A percentile compares a stretch with the other conserved stretches of the same genome.
phyloP scores from a whole-genome alignment of 2,113 vertebrate species.

The Aleadryas rufinucha region DNA sequence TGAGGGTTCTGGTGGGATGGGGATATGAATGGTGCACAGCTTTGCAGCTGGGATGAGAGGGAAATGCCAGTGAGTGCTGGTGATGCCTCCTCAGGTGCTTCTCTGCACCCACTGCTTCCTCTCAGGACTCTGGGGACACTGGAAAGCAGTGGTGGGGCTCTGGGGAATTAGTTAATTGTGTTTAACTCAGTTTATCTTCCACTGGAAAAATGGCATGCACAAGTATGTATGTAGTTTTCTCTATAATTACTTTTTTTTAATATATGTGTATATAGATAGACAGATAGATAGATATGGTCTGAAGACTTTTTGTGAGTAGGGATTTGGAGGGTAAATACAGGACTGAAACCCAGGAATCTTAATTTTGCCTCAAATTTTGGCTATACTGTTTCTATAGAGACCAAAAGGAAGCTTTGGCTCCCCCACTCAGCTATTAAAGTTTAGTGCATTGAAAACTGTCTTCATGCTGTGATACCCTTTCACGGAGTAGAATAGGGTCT shows the following conservation, averaged over 20 bases:
- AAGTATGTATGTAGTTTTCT: neutral
- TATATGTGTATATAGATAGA: neutral
- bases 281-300: neutral
- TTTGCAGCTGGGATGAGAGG: neutral
- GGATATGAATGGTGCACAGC: neutral
- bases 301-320: constrained; percentile 64
- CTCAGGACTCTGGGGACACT: neutral
- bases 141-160: neutral
- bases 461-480: constrained; percentile 98
- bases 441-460: constrained; percentile 93
- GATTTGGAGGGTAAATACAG: constrained; percentile 69
- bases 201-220: neutral
- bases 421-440: constrained; percentile 96
- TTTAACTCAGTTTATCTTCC: constrained; percentile 41
- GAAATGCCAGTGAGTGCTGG: neutral
- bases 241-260: neutral
- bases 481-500: constrained; percentile 94
- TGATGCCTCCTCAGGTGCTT: neutral
- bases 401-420: constrained; percentile 86
- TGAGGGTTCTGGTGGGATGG: neutral
- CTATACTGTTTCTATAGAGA: constrained; percentile 95
- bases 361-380: constrained; percentile 93
- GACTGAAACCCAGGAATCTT: constrained; percentile 85
- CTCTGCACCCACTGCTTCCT: neutral
- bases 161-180: constrained; percentile 51